Conservation (phyloP, 2,113 vertebrate species). For the Tamias sibiricus region DNA sequence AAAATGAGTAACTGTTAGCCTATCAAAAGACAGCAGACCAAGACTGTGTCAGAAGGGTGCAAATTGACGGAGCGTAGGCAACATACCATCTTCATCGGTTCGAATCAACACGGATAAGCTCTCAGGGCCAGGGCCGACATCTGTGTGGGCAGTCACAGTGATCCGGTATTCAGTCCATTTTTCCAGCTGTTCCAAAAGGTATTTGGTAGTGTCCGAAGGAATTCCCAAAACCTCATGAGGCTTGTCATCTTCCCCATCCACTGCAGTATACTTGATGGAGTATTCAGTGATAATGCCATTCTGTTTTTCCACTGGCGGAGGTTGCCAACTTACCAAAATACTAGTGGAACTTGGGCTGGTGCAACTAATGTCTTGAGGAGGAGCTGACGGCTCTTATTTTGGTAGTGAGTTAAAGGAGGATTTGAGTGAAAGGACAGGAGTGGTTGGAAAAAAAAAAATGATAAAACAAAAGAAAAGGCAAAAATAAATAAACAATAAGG, state of each 20-base stretch:
- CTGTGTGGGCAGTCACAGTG: constrained; percentile 96
- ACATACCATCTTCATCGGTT: constrained; percentile 99
- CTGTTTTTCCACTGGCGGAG: constrained; percentile 95
- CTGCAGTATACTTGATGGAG: constrained; percentile 92
- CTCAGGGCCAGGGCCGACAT: constrained; percentile 97
- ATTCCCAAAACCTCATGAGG: constrained; percentile 91
- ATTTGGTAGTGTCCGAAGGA: constrained; percentile 92
- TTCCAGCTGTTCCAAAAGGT: constrained; percentile 99
- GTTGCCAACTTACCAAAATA: constrained; percentile 99
- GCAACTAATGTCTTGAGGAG: constrained; percentile 97
- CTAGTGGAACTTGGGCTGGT: constrained; percentile 98
- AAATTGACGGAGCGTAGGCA: constrained; percentile 90
- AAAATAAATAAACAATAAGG: constrained; percentile 91
- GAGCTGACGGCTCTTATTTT: constrained; percentile 97
- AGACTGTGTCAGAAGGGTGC: constrained; percentile 84
- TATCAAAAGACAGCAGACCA: constrained; percentile 85
- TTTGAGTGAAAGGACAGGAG: constrained; percentile 90
- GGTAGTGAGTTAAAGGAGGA: constrained; percentile 90
- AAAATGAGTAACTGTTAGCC: constrained; percentile 80
- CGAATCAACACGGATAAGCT: constrained; percentile 96
- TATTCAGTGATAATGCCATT: constrained; percentile 97
- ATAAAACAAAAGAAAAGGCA: constrained; percentile 90
- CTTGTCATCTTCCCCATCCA: constrained; percentile 94
- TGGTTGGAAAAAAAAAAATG: constrained; percentile 88
- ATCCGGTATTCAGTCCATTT: constrained; percentile 99